phyloP scores from a whole-genome alignment of 2,888 invertebrate genomes.

The Drosophila helvetica region DNA sequence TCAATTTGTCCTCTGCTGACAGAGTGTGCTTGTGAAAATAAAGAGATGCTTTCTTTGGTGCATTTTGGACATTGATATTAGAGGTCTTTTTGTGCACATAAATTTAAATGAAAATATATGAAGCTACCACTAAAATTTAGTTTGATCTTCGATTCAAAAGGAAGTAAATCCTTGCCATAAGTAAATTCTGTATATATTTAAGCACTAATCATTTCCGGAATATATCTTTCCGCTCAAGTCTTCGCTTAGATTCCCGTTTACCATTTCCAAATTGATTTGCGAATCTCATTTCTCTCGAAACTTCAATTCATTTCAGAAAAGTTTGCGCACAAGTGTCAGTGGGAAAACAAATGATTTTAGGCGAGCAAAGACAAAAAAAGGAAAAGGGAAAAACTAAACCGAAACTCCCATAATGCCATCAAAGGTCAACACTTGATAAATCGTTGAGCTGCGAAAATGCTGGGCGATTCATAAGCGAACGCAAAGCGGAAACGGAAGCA shows the following conservation, averaged over 20 bases:
- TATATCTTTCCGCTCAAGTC: too few species aligned
- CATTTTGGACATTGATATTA: background rate
- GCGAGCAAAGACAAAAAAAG: conserved; percentile 1
- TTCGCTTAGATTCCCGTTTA: background rate
- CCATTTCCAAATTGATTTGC: conserved; percentile 24
- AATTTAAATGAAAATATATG: background rate
- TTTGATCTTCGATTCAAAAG: too few species aligned
- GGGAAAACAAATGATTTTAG: conserved; percentile 59
- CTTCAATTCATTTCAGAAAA: conserved; percentile 19
- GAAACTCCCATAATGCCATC: conserved; percentile 31
- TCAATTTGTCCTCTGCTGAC: conserved; percentile 56
- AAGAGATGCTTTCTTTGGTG: background rate
- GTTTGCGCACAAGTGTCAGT: conserved; percentile 30
- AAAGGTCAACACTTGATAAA: conserved; percentile 60
- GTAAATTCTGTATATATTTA: too few species aligned
- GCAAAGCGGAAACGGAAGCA: conserved; percentile 34
- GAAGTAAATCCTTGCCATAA: too few species aligned
- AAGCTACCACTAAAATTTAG: background rate
- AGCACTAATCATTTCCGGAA: too few species aligned
- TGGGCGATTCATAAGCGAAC: conserved; percentile 73
- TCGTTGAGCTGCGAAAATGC: conserved; percentile 48
- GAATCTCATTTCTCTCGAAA: conserved; percentile 18
- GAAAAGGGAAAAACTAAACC: conserved; percentile 5
- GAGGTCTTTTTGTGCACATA: background rate
- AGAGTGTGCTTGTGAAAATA: conserved; percentile 16